These are phyloP conservation scores for Patiria pectinifera DNA, from an alignment of 53 echinoderm and acorn worm genomes.

Conservation along the genomic window DNA sequence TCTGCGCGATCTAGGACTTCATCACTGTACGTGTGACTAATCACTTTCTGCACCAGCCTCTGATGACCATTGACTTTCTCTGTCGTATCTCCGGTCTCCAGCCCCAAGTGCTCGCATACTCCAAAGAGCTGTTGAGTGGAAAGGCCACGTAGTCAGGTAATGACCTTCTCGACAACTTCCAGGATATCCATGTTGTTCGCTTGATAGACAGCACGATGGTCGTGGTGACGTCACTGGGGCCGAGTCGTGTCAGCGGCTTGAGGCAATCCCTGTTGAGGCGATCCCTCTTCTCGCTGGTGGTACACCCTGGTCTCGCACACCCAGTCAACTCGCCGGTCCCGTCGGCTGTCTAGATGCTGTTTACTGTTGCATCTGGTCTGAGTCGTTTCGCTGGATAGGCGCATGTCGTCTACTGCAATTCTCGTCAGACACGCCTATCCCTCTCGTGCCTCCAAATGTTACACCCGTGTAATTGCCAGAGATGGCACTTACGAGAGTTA, in stretches of 20 bases:
- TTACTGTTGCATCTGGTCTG: not conserved
- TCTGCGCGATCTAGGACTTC: not conserved
- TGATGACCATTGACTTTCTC: not conserved
- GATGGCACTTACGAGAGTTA: not conserved
- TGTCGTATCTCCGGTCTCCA: not conserved
- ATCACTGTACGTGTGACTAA: not conserved
- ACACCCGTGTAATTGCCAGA: not conserved
- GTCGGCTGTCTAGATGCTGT: not conserved
- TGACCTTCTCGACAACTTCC: not conserved
- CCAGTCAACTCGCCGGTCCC: not conserved
- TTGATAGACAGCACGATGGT: not conserved
- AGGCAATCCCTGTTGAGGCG: not conserved
- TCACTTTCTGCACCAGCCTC: not conserved
- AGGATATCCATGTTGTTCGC: not conserved
- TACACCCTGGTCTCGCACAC: not conserved
- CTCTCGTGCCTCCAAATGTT: conserved; percentile 50
- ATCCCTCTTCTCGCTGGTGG: not conserved
- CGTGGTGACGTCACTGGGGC: not conserved
- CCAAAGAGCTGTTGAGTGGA: conserved; percentile 5
- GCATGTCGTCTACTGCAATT: not conserved
- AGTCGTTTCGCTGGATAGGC: not conserved
- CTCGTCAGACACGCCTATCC: not conserved
- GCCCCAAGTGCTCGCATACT: not conserved
- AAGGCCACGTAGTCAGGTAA: not conserved
- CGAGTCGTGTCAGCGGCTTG: not conserved